Base-by-base conservation (phyloP, 2,797 vertebrate genomes). In the Micrastur ruficollis region DNA sequence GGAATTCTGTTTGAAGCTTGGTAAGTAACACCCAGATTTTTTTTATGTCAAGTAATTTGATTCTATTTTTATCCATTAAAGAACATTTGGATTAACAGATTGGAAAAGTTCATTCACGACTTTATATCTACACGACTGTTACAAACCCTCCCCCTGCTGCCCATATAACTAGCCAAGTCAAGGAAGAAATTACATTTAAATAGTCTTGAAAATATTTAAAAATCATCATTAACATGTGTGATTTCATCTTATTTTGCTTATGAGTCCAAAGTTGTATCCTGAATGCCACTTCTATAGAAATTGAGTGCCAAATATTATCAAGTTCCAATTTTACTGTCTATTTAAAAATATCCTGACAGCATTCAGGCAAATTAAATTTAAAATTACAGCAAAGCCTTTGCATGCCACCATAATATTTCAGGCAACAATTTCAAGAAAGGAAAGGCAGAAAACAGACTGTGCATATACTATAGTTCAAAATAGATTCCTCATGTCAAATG, bases 41-140 rank as follows among this genome's bases (percentile, higher is more conserved):
- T 67, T 75, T 52, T 59, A 46, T 3, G 16, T 75, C 38, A 47
- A 59, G 56, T 53, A 65, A 90, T 86, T 85, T 61, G 26, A 34
- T 81, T 96, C 90, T 93, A 91, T 96, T 97, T 96, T 97, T 97
- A 97, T 92, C 96, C 92, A 97, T 96, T 97, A 96, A 97, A 94
- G 65, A 93, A 97, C 95, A 97, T 94, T 97, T 92, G 93, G 83
- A 97, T 96, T 94, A 97, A 96, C 89, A 97, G 92, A 97, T 87
- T 40, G 44, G 86, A 93, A 92, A 90, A 67, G 87, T 95, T 93
- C 83, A 94, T 70, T 70, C 42, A 90, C 5, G 23, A 55, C 49
- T 96, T 94, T 86, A 3, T 12, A 50, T 23, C 32, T 40, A 34
- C 31, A 40, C 2, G 22, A 50, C 47, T 75, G 65, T 55, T 67